Evolutionary conservation across 2,888 invertebrate species (phyloP).

Genomic region (Empis livida): DNA sequence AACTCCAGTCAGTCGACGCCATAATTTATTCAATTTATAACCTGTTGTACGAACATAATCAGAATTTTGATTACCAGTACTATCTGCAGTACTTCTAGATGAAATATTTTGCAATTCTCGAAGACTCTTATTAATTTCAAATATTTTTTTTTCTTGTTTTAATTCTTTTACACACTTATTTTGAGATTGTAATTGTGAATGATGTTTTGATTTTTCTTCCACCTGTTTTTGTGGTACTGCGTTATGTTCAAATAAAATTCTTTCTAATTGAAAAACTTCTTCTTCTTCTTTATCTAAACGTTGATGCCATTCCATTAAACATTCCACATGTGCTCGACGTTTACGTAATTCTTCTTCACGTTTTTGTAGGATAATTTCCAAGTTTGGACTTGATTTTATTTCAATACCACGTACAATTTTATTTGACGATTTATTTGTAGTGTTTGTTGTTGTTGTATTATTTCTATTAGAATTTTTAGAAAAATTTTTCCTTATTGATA

Average conservation of each 20-base stretch:
- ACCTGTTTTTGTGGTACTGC: not conserved
- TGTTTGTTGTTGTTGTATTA: not conserved
- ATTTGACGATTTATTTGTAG: conserved; percentile 8
- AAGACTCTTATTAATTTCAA: conserved; percentile 26
- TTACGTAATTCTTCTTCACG: conserved; percentile 38
- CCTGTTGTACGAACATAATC: conserved; percentile 26
- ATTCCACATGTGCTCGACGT: conserved; percentile 38
- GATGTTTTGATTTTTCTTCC: conserved; percentile 1
- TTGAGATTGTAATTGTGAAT: conserved; percentile 2
- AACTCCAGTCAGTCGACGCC: conserved; percentile 36
- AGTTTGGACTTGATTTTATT: conserved; percentile 18
- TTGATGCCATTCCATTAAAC: conserved; percentile 41
- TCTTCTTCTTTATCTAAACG: conserved; percentile 41
- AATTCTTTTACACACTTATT: conserved; percentile 1
- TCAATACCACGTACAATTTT: conserved; percentile 20
- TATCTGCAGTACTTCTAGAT: conserved; percentile 6
- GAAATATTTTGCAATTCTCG: conserved; percentile 22
- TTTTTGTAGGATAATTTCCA: conserved; percentile 30
- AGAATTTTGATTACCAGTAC: conserved; percentile 5
- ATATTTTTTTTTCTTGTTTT: conserved; percentile 23
- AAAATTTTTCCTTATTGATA: conserved; percentile 6
- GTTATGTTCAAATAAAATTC: conserved; percentile 21
- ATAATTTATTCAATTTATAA: conserved; percentile 35
- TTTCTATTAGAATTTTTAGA: not conserved
- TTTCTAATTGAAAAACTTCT: conserved; percentile 38